These are phyloP conservation scores for Nephrotoma guestfalica DNA, from an alignment of 2,888 invertebrate species.

Conservation along the genomic window DNA sequence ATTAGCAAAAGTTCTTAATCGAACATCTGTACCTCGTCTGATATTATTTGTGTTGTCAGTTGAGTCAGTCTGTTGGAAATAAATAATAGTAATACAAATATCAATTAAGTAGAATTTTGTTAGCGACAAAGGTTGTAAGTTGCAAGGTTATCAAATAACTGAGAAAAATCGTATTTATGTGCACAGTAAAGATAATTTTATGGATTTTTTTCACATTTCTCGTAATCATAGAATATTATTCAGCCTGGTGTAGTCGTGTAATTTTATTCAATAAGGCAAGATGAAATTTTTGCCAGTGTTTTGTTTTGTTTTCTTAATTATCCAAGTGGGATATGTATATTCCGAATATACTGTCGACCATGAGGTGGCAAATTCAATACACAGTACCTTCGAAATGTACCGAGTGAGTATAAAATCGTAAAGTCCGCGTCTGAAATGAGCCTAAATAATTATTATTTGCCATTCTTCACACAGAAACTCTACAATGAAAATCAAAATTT, in stretches of 20 bases:
- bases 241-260: background rate
- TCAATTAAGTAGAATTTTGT: background rate
- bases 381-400: background rate
- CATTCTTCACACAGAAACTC: background rate
- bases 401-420: background rate
- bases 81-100: background rate
- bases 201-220: background rate
- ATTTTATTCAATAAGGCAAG: background rate
- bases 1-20: background rate
- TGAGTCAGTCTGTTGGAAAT: background rate
- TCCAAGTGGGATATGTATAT: background rate
- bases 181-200: background rate
- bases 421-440: background rate
- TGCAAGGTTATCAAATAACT: background rate
- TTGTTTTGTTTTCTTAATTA: background rate
- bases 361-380: background rate
- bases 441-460: background rate
- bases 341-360: background rate
- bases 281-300: background rate
- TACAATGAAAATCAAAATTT: background rate
- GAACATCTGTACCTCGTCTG: background rate
- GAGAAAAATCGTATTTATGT: background rate
- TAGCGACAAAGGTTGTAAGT: background rate
- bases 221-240: background rate
- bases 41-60: background rate